These are phyloP conservation scores for Ctenomys sociabilis DNA, from an alignment of 2,113 vertebrate species.

Conservation along the genomic window DNA sequence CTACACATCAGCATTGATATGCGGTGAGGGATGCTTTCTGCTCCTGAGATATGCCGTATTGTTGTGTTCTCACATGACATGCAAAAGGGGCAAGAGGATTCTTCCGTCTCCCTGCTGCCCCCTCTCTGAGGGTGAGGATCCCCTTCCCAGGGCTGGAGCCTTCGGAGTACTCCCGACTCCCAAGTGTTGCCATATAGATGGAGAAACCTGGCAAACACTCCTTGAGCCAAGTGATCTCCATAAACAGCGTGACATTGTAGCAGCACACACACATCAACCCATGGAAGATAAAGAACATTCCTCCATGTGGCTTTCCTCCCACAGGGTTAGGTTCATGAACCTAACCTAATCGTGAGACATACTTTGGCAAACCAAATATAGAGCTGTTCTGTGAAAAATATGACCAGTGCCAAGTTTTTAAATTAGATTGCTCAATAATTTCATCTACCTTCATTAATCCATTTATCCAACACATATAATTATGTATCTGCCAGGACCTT, in stretches of 20 bases:
- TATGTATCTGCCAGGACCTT: not conserved
- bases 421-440: not conserved
- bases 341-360: not conserved
- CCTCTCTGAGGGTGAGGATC: not conserved
- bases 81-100: not conserved
- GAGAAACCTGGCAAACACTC: not conserved
- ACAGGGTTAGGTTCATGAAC: not conserved
- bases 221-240: too few relatives aligned
- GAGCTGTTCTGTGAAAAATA: not conserved
- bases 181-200: not conserved
- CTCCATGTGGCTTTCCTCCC: not conserved
- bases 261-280: too few relatives aligned
- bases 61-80: not conserved
- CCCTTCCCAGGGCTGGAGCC: not conserved
- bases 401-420: not conserved
- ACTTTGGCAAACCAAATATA: not conserved
- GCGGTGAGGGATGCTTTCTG: not conserved
- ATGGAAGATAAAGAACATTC: not conserved
- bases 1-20: rapidly evolving
- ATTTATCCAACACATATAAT: not conserved
- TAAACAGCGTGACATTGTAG: not conserved
- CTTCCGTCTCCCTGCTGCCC: not conserved
- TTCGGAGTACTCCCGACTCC: not conserved
- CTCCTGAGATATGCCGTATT: not conserved
- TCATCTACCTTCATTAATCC: not conserved